Evolutionary conservation across 2,888 invertebrate genomes (phyloP).

Genomic region (Galerucella pusilla): DNA sequence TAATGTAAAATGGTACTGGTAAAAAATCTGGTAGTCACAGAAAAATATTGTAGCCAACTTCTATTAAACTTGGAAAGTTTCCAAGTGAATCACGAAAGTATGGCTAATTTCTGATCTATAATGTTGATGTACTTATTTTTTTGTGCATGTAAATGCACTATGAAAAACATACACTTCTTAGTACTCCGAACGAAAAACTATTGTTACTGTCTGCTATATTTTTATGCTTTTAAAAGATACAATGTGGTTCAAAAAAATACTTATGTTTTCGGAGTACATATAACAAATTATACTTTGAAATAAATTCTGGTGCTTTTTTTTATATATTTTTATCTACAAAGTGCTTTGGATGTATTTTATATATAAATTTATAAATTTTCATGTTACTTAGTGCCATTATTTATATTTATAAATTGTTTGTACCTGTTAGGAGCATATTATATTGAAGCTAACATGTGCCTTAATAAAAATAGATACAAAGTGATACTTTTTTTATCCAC

Average conservation of each 20-base stretch:
- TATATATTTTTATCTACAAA: slow-evolving; percentile 30
- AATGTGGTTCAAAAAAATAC: neutral
- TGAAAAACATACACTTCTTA: neutral
- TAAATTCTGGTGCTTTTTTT: slow-evolving; percentile 37
- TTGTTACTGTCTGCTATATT: neutral
- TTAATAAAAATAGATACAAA: slow-evolving; percentile 45
- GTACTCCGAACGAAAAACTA: neutral
- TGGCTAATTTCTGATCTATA: neutral
- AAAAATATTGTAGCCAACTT: no score
- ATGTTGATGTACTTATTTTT: neutral
- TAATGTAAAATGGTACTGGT: neutral
- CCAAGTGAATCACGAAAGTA: neutral
- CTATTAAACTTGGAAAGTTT: neutral
- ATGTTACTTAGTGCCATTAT: slow-evolving; percentile 44
- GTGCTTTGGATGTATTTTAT: slow-evolving; percentile 41
- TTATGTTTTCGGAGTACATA: neutral
- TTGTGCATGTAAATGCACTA: neutral
- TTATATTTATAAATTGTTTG: slow-evolving; percentile 39
- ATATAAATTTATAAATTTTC: slow-evolving; percentile 30
- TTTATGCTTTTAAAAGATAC: neutral
- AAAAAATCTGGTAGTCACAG: neutral
- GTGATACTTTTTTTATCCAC: slow-evolving; percentile 1
- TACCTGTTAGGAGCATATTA: slow-evolving; percentile 36
- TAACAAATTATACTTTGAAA: slow-evolving; percentile 4
- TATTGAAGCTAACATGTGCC: slow-evolving; percentile 51